Base-by-base conservation (phyloP, 64 coral and sea anemone genomes). In the Porites lutea region DNA sequence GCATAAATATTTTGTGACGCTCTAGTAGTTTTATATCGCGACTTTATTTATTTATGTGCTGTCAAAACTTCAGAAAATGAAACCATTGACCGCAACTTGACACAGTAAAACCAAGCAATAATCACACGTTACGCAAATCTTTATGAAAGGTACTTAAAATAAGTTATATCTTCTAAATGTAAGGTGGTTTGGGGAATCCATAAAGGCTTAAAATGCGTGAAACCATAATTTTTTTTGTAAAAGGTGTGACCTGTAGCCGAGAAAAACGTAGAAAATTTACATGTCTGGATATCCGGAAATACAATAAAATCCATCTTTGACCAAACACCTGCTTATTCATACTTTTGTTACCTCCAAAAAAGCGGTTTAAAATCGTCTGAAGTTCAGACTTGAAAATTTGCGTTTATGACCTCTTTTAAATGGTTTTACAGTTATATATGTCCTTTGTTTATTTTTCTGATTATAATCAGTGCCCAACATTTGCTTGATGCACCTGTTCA, bases 211-310 rank as follows among this genome's bases (percentile, higher is more conserved):
- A 58, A 81, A 81, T 16, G 13, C 22, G 54, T 60, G 55, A 60
- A 79, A 61, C 78, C 22, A 18, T 71, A 45, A 23, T 14, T 12
- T 4, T 9, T 9, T 57, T 57, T 45, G 43, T 13, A 8, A 13
- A 64, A 64, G 79, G 59, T 50, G 79, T 82, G 79, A 65, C 79
- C 3, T 57, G 12, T 37, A 37, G 64, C 64, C 16, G 22, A 15
- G 62, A 11, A 63, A 82, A 65, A 18, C 43, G 6, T 64, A 82
- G 64, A 47, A 82, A 82, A 82, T 82, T 82, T 82, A 45, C 79
- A 82, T 82, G 44, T 63, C 65, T 14, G 13, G 23, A 14, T 13
- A 81, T 11, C 75, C 20, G 19, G 23, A 48, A 61, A 47, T 13
- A 64, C 27, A 82, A 82, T 49, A 65, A 46, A 64, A 15, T 12